Base-by-base conservation (phyloP, 1,140 invertebrate species). In the Kradibia gibbosae region DNA sequence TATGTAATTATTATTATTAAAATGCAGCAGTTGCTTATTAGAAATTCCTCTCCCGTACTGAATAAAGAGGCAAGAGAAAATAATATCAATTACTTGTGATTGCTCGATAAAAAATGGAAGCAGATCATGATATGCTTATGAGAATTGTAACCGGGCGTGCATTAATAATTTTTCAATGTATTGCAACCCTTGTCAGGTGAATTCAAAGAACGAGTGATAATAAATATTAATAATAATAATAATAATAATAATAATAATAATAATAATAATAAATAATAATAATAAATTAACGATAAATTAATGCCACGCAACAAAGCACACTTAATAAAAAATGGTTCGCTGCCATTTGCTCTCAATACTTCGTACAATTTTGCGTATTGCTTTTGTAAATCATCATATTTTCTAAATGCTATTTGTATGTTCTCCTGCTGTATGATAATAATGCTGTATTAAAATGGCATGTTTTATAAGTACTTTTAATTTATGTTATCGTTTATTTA, bases 341-440 rank as follows among this genome's bases (percentile, higher is more conserved):
- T 50, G 53, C 36, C 53, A 62, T 76, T 86, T 85, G 79, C 78
- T 65, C 45, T 76, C 48, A 81, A 76, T 81, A 78, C 70, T 85
- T 83, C 78, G 78, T 83, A 85, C 72, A 74, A 83, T 79, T 71
- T 71, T 84, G 81, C 83, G 79, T 48, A 85, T 88, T 88, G 81
- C 86, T 85, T 88, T 89, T 86, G 83, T 89, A 86, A 86, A 88
- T 85, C 84, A 86, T 90, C 89, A 78, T 82, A 53, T 82, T 78
- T 86, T 89, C 80, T 76, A 83, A 89, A 87, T 85, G 86, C 85
- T 86, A 88, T 86, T 88, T 87, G 87, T 86, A 87, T 85, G 85
- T 87, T 85, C 88, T 86, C 81, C 82, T 88, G 85, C 88, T 91
- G 90, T 91, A 91, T 87, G 82, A 90, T 89, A 89, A 85, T 85